Evolutionary conservation across 2,113 vertebrate species (phyloP).

Genomic region (Cebidichthys violaceus): DNA sequence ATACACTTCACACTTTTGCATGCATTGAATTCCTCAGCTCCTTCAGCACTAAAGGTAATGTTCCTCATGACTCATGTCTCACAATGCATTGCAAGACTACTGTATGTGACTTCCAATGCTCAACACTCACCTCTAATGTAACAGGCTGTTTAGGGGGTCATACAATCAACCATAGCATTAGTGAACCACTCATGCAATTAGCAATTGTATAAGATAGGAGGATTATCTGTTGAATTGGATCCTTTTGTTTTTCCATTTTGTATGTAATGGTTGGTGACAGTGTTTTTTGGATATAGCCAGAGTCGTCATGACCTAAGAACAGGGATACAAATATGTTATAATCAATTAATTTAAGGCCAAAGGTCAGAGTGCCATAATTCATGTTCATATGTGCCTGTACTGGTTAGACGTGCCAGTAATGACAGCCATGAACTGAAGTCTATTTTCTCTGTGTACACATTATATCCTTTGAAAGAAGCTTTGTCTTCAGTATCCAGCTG

Average conservation of each 20-base stretch:
- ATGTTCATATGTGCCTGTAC: neutral
- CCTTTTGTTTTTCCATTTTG: constrained; percentile 6
- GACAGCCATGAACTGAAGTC: neutral
- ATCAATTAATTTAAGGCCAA: constrained; percentile 17
- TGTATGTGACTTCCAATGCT: constrained; percentile 33
- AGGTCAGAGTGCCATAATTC: constrained; percentile 18
- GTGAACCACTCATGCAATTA: constrained; percentile 55
- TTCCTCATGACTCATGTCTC: constrained; percentile 6
- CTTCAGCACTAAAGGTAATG: constrained; percentile 12
- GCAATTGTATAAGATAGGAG: constrained; percentile 11
- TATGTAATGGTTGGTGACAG: neutral
- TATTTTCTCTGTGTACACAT: constrained; percentile 25
- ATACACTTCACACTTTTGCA: neutral
- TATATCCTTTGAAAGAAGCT: constrained; percentile 37
- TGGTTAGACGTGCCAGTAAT: neutral
- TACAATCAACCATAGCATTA: constrained; percentile 56
- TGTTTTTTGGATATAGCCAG: neutral
- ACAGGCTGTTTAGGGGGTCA: constrained; percentile 44
- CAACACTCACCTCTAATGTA: constrained; percentile 57
- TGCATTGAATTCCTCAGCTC: constrained; percentile 1
- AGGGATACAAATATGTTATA: neutral
- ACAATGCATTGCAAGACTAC: constrained; percentile 12
- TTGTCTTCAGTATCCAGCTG: constrained; percentile 50
- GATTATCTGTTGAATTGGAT: constrained; percentile 25
- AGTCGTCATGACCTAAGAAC: constrained; percentile 11